Evolutionary conservation across 2,888 invertebrate genomes (phyloP).

Genomic region (Diarsia brunnea): DNA sequence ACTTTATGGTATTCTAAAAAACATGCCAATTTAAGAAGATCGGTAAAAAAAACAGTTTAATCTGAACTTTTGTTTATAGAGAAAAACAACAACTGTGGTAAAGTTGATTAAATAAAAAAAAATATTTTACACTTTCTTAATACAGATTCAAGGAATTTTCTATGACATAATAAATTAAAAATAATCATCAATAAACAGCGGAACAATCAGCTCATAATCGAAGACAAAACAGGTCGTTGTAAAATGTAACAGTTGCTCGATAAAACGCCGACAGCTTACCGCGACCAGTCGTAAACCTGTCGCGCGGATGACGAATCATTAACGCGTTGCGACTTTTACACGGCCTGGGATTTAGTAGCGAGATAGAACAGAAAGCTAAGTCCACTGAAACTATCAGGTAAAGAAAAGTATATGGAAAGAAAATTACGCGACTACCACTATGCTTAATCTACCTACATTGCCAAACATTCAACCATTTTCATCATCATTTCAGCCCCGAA

Average conservation of each 20-base stretch:
- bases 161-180: conserved; percentile 13
- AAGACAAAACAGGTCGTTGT: conserved; percentile 47
- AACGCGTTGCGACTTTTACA: conserved; percentile 64
- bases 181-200: conserved; percentile 31
- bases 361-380: conserved; percentile 18
- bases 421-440: too few species aligned
- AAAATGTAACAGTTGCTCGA: conserved; percentile 38
- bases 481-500: too few species aligned
- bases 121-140: too few species aligned
- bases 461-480: too few species aligned
- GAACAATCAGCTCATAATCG: conserved; percentile 42
- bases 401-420: neutral
- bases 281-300: conserved; percentile 71
- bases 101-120: too few species aligned
- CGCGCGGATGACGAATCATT: conserved; percentile 75
- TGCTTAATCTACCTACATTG: too few species aligned
- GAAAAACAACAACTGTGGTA: neutral
- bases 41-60: neutral
- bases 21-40: neutral
- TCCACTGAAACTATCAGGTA: neutral
- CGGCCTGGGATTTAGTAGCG: neutral
- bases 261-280: conserved; percentile 59
- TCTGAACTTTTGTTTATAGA: neutral
- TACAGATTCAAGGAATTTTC: neutral
- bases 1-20: neutral